Evolutionary conservation across 2,888 invertebrate genomes (phyloP).

Genomic region (Dichetophora obliterata): DNA sequence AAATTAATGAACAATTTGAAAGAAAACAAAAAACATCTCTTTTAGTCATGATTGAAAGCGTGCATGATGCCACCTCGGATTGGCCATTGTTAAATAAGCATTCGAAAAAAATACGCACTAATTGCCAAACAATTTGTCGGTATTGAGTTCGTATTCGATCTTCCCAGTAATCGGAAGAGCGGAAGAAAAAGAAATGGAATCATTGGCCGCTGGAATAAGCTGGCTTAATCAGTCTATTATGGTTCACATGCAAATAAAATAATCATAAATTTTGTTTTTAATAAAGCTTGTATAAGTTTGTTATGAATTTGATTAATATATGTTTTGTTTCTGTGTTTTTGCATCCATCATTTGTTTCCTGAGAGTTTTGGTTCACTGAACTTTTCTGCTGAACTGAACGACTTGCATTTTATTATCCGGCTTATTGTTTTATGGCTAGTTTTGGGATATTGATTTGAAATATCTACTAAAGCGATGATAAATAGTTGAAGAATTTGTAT

Average conservation of each 20-base stretch:
- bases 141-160: not conserved
- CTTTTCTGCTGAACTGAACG: too few species aligned
- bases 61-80: constrained; percentile 24
- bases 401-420: too few species aligned
- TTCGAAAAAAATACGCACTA: not conserved
- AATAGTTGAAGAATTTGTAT: too few species aligned
- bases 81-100: not conserved
- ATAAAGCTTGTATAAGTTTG: too few species aligned
- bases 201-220: not conserved
- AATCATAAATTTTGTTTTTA: too few species aligned
- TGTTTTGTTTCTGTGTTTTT: too few species aligned
- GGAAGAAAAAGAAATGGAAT: constrained; percentile 17
- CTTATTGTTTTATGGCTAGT: too few species aligned
- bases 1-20: not conserved
- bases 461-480: too few species aligned
- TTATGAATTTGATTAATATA: too few species aligned
- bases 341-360: too few species aligned
- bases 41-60: constrained; percentile 37
- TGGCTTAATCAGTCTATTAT: not conserved
- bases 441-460: too few species aligned
- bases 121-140: not conserved
- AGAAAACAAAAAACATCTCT: not conserved
- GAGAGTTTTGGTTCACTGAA: too few species aligned
- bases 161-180: constrained; percentile 1
- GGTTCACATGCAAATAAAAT: not conserved